phyloP scores from a whole-genome alignment of 2,113 vertebrate genomes.

The Chloroceryle aenea region DNA sequence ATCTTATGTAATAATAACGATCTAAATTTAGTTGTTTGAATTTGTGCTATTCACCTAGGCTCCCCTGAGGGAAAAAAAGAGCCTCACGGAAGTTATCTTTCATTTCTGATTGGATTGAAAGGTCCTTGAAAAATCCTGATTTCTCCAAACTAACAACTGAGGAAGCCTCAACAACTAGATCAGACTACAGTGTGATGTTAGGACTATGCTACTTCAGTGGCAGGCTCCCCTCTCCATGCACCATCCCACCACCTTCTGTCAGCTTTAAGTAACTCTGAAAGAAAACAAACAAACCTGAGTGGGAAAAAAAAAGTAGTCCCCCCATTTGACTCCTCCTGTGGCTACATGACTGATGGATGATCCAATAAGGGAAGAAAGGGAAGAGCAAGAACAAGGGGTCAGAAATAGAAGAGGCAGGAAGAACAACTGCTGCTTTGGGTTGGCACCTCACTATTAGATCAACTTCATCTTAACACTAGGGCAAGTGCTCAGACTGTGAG shows the following conservation, averaged over 20 bases:
- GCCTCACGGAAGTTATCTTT: neutral
- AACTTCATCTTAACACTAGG: neutral
- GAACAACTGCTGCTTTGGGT: neutral
- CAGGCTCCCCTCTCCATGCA: neutral
- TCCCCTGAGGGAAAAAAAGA: neutral
- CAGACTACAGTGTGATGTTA: neutral
- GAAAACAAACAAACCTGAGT: neutral
- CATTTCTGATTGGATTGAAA: neutral
- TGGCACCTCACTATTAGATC: neutral
- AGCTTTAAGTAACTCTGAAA: neutral
- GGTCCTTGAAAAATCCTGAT: neutral
- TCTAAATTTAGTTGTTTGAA: neutral
- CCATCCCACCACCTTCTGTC: neutral
- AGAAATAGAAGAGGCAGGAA: neutral
- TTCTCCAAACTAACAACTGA: neutral
- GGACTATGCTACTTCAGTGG: neutral
- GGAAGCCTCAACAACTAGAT: neutral
- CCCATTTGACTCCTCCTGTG: neutral
- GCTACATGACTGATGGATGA: neutral
- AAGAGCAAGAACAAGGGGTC: neutral
- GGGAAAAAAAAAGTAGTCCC: neutral
- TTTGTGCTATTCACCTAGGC: neutral
- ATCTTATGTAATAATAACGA: neutral
- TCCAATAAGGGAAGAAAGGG: neutral
- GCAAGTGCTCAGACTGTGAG: neutral